Conservation (phyloP, 2,888 invertebrate species). For the Mesoligia furuncula region DNA sequence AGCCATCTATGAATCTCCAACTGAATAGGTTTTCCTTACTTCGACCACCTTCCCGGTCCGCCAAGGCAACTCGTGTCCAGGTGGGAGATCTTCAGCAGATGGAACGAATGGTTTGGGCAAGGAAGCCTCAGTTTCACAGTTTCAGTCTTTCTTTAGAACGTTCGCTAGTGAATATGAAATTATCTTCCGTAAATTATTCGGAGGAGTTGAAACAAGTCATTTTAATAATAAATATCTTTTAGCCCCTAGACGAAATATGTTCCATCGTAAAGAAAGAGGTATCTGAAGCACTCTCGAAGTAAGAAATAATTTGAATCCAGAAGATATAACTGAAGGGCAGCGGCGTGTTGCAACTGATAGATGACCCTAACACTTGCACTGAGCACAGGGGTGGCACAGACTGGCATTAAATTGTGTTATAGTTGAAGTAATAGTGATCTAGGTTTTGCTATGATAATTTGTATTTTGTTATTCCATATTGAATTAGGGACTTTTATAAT, state of each 20-base stretch:
- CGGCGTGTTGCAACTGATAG: conserved; percentile 63
- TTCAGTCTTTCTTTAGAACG: not conserved
- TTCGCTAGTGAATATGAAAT: not conserved
- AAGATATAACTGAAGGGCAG: conserved; percentile 53
- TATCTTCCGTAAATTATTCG: not conserved
- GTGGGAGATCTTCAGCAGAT: no score
- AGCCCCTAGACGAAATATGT: not conserved
- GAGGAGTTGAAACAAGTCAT: not conserved
- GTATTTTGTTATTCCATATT: no score
- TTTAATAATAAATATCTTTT: conserved; percentile 8
- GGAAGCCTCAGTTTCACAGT: not conserved
- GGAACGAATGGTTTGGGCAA: not conserved
- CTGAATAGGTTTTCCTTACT: not conserved
- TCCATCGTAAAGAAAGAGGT: conserved; percentile 31
- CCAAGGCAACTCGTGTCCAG: not conserved
- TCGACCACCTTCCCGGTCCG: no score
- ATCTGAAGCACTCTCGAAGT: conserved; percentile 40
- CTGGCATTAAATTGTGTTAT: not conserved
- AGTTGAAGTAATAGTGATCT: not conserved
- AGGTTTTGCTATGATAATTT: no score
- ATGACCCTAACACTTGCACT: conserved; percentile 53
- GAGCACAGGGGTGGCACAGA: conserved; percentile 31
- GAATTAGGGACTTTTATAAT: no score
- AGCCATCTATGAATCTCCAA: not conserved
- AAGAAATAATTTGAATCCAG: conserved; percentile 56